A percentile compares a stretch with the other conserved stretches of the same genome.
Evolutionary conservation across 1,140 invertebrate genomes (phyloP).

Genomic region (Penaeus chinensis): DNA sequence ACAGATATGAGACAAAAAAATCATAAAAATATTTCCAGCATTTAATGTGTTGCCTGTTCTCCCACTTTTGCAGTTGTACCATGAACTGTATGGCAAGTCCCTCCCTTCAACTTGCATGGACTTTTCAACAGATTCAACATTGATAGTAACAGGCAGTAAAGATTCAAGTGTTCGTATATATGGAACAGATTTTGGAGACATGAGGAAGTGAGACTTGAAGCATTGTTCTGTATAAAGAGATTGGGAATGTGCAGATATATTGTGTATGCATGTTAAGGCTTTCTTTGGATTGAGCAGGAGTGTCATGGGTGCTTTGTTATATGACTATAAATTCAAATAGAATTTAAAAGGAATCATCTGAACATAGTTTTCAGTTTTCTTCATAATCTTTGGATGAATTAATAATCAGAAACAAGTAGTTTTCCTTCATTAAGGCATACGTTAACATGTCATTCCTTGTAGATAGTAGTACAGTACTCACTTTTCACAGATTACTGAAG

Average conservation of each 20-base stretch:
- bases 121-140: conserved; percentile 88
- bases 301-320: no score
- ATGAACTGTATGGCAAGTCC: conserved; percentile 97
- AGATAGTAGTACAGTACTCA: neutral
- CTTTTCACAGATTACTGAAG: conserved; percentile 53
- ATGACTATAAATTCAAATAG: no score
- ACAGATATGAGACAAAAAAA: no score
- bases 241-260: no score
- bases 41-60: conserved; percentile 17
- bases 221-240: neutral
- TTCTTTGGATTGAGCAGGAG: no score
- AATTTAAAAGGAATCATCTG: no score
- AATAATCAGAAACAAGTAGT: no score
- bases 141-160: conserved; percentile 93
- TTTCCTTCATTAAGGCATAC: no score
- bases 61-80: conserved; percentile 80
- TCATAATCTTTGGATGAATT: no score
- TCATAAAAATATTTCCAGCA: neutral
- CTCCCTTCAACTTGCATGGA: conserved; percentile 94
- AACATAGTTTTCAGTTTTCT: no score
- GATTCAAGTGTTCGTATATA: conserved; percentile 98
- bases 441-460: no score
- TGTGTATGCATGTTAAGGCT: no score
- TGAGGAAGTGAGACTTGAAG: conserved; percentile 70
- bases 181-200: conserved; percentile 98